Evolutionary conservation across 2,797 vertebrate species (phyloP).

Genomic region (Microctenopoma steveboyesi): DNA sequence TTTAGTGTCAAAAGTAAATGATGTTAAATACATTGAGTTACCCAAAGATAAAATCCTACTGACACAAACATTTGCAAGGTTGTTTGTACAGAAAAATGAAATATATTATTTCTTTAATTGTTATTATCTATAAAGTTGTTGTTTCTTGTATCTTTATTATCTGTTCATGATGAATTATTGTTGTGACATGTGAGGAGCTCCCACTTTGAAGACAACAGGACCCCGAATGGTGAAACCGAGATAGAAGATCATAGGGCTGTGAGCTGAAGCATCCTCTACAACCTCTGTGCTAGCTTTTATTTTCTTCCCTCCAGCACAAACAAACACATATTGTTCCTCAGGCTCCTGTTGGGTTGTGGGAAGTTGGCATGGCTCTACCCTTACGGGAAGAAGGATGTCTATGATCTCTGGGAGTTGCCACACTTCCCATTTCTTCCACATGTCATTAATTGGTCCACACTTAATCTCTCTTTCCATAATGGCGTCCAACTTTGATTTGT

Average conservation of each 20-base stretch:
- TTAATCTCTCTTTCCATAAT: slow-evolving; percentile 14
- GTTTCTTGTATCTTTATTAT: no score
- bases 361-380: accelerated
- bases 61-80: no score
- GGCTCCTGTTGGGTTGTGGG: accelerated
- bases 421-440: slow-evolving; percentile 18
- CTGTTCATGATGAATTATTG: background rate
- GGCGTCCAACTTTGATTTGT: slow-evolving; percentile 50
- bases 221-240: slow-evolving; percentile 56
- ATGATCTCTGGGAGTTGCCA: slow-evolving; percentile 31
- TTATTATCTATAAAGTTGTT: no score
- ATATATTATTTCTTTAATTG: no score
- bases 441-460: accelerated
- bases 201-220: slow-evolving; percentile 21
- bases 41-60: no score
- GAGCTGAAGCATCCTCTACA: accelerated
- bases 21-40: no score
- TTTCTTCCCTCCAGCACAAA: slow-evolving; percentile 4
- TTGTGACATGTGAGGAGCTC: no score
- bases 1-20: no score
- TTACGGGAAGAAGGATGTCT: slow-evolving; percentile 35
- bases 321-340: background rate
- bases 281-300: background rate
- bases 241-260: background rate
- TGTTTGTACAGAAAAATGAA: no score